A percentile compares a stretch with the other conserved stretches of the same genome.
These are phyloP conservation scores for Drosophila trapezifrons DNA, from an alignment of 1,140 invertebrate species.

Conservation along the genomic window DNA sequence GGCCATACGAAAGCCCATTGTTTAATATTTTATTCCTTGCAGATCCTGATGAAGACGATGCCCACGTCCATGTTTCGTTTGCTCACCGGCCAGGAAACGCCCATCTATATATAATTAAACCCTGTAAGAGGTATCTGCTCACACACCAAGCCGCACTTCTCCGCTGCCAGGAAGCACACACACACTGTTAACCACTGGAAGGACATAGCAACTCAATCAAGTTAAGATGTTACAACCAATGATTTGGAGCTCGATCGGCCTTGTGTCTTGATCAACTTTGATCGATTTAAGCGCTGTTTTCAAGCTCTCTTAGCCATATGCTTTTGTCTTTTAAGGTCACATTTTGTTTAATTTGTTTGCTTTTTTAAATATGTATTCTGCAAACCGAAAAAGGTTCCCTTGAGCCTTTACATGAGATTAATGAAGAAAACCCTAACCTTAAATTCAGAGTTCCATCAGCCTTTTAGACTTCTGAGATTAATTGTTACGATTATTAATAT, in stretches of 20 bases:
- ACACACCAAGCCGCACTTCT: slow-evolving; percentile 35
- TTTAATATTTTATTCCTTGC: slow-evolving; percentile 78
- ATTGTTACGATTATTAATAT: not conserved
- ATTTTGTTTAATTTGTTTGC: not conserved
- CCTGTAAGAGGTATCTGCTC: slow-evolving; percentile 8
- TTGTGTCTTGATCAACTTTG: not conserved
- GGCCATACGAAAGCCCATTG: not conserved
- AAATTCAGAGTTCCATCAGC: not conserved
- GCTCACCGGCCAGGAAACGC: slow-evolving; percentile 99
- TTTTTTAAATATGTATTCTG: not conserved
- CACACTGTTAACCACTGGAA: slow-evolving; percentile 6
- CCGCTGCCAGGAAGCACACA: slow-evolving; percentile 20
- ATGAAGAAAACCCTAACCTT: not conserved
- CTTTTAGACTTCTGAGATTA: not conserved
- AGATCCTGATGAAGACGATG: slow-evolving; percentile 99
- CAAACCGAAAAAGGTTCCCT: too few species aligned
- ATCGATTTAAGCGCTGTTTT: slow-evolving; percentile 2
- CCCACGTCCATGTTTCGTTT: slow-evolving; percentile 99
- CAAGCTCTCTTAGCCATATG: not conserved
- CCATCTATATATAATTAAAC: slow-evolving; percentile 96
- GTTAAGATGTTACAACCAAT: not conserved
- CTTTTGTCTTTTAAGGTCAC: not conserved
- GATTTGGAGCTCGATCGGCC: too few species aligned
- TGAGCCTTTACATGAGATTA: not conserved
- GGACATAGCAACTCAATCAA: not conserved